phyloP scores from a whole-genome alignment of 2,888 invertebrate genomes.

The Galeopsomyia nigrocyanea region DNA sequence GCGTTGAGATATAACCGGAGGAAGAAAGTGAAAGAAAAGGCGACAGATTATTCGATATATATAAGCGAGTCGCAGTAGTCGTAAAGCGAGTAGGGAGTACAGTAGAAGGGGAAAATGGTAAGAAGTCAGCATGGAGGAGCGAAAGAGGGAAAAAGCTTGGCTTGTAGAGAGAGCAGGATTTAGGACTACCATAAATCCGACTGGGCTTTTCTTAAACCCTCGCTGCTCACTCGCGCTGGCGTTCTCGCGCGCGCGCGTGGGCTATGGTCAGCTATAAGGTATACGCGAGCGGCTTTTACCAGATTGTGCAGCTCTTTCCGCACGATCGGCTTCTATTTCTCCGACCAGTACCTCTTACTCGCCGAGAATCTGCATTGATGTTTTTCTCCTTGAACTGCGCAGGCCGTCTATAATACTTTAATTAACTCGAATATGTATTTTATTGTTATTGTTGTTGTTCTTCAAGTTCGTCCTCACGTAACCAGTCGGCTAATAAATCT shows the following conservation, averaged over 20 bases:
- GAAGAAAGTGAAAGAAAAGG: slow-evolving; percentile 33
- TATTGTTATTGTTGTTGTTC: too few species aligned
- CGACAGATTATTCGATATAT: slow-evolving; percentile 36
- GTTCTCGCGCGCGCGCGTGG: background rate
- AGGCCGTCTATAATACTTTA: too few species aligned
- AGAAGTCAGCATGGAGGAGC: slow-evolving; percentile 21
- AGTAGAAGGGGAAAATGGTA: background rate
- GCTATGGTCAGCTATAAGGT: slow-evolving; percentile 53
- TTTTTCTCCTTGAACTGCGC: too few species aligned
- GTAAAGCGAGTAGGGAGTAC: background rate
- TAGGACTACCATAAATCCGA: slow-evolving; percentile 64
- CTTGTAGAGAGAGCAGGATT: slow-evolving; percentile 54
- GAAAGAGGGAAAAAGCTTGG: slow-evolving; percentile 44
- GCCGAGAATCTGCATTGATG: too few species aligned
- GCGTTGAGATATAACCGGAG: background rate
- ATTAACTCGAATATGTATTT: too few species aligned
- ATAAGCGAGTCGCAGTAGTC: slow-evolving; percentile 23
- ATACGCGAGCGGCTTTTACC: slow-evolving; percentile 58
- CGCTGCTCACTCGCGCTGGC: slow-evolving; percentile 25
- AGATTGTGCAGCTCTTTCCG: slow-evolving; percentile 61
- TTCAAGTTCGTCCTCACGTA: too few species aligned
- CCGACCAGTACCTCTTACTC: too few species aligned
- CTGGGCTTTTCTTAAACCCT: slow-evolving; percentile 61
- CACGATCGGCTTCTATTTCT: slow-evolving; percentile 38
- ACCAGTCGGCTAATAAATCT: too few species aligned